phyloP scores from a whole-genome alignment of 2,888 invertebrate species.

The Alloplasta piceator region DNA sequence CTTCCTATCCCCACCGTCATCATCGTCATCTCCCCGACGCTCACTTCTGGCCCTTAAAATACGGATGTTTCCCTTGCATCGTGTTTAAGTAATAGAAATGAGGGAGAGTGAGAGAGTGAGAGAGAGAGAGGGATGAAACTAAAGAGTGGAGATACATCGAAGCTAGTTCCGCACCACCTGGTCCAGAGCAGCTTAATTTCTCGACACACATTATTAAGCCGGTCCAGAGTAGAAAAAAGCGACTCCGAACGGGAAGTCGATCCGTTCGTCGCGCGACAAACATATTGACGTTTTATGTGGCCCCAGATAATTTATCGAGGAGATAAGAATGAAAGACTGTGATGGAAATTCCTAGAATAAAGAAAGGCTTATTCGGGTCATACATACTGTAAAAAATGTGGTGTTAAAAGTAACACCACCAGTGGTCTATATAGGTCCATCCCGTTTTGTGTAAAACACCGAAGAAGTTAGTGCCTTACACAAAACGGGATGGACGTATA shows the following conservation, averaged over 20 bases:
- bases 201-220: conserved; percentile 40
- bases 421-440: no score
- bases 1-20: conserved; percentile 28
- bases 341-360: no score
- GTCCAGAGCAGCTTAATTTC: conserved; percentile 48
- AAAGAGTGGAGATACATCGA: conserved; percentile 53
- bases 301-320: conserved; percentile 12
- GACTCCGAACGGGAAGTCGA: conserved; percentile 11
- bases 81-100: neutral
- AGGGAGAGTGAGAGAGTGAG: conserved; percentile 13
- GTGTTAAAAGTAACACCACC: no score
- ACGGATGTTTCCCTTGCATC: conserved; percentile 35
- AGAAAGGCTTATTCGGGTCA: no score
- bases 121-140: conserved; percentile 11
- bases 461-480: no score
- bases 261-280: neutral
- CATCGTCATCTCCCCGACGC: conserved; percentile 4
- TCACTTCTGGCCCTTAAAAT: conserved; percentile 20
- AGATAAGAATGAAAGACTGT: no score
- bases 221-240: conserved; percentile 11
- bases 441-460: no score
- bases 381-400: no score
- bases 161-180: conserved; percentile 54
- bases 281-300: neutral
- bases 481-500: no score